Percentiles rank a stretch among this genome's conserved stretches.
Conservation (phyloP, 2,888 invertebrate species). For the Torymus aiolomorphi region DNA sequence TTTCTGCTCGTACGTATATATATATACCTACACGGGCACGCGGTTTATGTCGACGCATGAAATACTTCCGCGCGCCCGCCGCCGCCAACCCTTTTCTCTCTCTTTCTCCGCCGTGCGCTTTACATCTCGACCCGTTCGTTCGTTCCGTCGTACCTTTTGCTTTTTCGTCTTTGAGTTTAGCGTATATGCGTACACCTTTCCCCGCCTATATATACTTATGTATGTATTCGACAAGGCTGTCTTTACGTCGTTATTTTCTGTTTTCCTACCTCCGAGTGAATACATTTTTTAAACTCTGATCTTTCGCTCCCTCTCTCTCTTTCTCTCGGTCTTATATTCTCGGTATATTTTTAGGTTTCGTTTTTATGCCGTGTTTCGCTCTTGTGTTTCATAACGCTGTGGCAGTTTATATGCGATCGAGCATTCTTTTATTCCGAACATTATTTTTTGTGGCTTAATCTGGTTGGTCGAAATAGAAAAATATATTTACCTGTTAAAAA, state of each 20-base stretch:
- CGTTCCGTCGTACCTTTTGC: not conserved
- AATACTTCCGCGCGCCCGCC: slow-evolving; percentile 22
- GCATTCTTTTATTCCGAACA: no score
- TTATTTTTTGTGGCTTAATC: no score
- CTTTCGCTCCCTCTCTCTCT: not conserved
- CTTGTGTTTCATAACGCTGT: no score
- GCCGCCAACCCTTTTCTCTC: not conserved
- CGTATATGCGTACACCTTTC: not conserved
- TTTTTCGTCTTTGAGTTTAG: not conserved
- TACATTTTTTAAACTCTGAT: not conserved
- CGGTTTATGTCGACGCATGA: slow-evolving; percentile 33
- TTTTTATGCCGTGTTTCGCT: no score
- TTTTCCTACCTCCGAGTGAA: not conserved
- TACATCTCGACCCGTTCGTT: no score
- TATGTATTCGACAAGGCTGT: not conserved
- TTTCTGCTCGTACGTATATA: slow-evolving; percentile 17
- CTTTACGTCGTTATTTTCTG: slow-evolving; percentile 11
- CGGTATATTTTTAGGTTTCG: no score
- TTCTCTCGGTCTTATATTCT: not conserved
- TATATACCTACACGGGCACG: not conserved
- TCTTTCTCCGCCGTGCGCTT: not conserved
- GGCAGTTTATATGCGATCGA: no score
- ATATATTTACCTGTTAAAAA: no score
- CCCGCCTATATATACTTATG: not conserved
- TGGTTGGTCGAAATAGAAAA: no score